Conservation (phyloP, 2,888 invertebrate species). For the Gari tellinella region DNA sequence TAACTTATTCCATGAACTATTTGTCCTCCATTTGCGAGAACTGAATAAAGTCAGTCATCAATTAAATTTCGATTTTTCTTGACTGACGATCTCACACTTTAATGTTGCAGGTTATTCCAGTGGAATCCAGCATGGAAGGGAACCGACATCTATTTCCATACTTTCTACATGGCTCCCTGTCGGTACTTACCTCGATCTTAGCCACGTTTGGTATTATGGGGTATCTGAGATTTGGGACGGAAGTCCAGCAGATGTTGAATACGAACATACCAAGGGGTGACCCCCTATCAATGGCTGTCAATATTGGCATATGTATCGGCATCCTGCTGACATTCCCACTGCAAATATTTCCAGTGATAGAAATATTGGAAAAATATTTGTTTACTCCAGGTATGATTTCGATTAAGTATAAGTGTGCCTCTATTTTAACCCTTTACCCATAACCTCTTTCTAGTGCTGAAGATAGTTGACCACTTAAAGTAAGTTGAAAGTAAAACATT, state of each 20-base stretch:
- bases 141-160: constrained; percentile 78
- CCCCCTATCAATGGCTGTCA: constrained; percentile 70
- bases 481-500: no score
- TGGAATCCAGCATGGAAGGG: constrained; percentile 83
- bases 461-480: no score
- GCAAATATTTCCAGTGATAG: constrained; percentile 81
- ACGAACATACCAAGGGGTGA: constrained; percentile 71
- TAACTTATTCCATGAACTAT: no score
- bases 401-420: no score
- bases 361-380: constrained; percentile 77
- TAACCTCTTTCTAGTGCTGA: no score
- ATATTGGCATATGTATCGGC: constrained; percentile 78
- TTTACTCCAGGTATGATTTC: constrained; percentile 70
- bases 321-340: constrained; percentile 82
- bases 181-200: constrained; percentile 71
- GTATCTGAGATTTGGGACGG: constrained; percentile 77
- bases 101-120: constrained; percentile 79
- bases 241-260: constrained; percentile 80
- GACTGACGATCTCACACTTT: no score
- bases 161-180: constrained; percentile 78
- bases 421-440: no score
- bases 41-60: no score
- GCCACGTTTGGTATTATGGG: constrained; percentile 78
- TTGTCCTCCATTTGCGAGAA: no score
- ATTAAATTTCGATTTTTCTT: no score